phyloP scores from a whole-genome alignment of 2,888 invertebrate species.

The Holacanthella duospinosa region DNA sequence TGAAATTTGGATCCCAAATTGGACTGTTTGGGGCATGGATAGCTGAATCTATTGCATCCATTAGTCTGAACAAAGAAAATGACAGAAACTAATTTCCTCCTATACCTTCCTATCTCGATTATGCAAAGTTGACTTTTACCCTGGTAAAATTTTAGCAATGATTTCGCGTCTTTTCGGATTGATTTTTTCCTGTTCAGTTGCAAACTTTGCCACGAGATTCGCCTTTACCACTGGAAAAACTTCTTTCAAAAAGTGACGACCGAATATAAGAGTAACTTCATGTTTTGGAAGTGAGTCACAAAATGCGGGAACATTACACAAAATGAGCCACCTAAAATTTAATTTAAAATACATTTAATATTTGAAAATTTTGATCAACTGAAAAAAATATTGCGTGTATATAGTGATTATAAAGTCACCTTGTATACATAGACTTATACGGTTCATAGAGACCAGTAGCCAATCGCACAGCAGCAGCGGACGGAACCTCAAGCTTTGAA shows the following conservation, averaged over 20 bases:
- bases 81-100: no score
- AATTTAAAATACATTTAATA: not conserved
- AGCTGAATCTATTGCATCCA: conserved; percentile 77
- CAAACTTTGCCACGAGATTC: conserved; percentile 82
- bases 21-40: conserved; percentile 74
- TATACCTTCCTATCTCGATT: not conserved
- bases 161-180: conserved; percentile 70
- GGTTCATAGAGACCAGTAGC: conserved; percentile 21
- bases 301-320: conserved; percentile 89
- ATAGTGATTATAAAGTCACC: conserved; percentile 18
- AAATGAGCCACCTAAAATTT: conserved; percentile 66
- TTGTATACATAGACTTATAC: conserved; percentile 27
- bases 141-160: conserved; percentile 77
- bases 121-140: conserved; percentile 41
- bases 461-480: conserved; percentile 22
- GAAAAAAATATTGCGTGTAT: no score
- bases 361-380: not conserved
- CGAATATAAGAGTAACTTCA: conserved; percentile 84
- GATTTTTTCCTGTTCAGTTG: conserved; percentile 78
- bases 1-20: conserved; percentile 88
- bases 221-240: conserved; percentile 72
- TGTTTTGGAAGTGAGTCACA: conserved; percentile 85
- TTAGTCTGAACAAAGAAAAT: conserved; percentile 52
- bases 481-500: conserved; percentile 32
- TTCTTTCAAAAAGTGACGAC: conserved; percentile 70